Evolutionary conservation across 2,113 vertebrate genomes (phyloP), one percentile per base, ranked within the genome.

Genomic region (Platichthys stellatus): DNA sequence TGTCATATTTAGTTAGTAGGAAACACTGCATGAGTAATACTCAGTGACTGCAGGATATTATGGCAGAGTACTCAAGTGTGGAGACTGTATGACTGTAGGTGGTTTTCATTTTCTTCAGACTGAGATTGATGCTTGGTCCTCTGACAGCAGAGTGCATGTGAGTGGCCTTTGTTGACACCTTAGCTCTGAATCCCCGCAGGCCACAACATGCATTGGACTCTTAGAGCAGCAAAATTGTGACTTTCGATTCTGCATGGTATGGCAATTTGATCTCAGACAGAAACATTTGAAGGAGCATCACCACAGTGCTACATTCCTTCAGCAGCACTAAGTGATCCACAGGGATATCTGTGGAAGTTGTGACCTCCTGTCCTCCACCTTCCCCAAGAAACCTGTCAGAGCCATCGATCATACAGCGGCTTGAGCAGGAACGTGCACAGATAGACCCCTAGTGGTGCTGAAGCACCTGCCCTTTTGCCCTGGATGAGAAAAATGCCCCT

Each of bases 271-370:
- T 8, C 21, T 74, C 6, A 14, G 26, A 20, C 3, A 18, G 9
- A 35, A 18, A 31, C 20, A 53, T n/a, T 10, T 7, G 51, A 10
- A 43, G 47, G 57, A 67, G 11, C n/a, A 17, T 77, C 69, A 72
- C 62, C 59, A 12, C 35, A 0, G n/a, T 80, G 80, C 31, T 68
- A 76, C 74, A 90, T 82, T 84, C 75, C 80, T 76, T 4, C 26
- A 17, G 79, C 40, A 63, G 78, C 57, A 61, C 64, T 0, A 7
- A 23, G 45, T 23, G 60, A 69, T 78, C 72, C 31, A 11, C 6
- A 9, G 28, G 64, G 24, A 56, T 61, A 62, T 69, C 18, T 11
- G 31, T 45, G 74, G 61, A 71, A 21, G 45, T 13, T 38, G 35
- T 8, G 7, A 38, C 31, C 63, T 65, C 64, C 60, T 84, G 72